Base-by-base conservation (phyloP, 2,797 vertebrate species). In the Malacoctenus gilli region DNA sequence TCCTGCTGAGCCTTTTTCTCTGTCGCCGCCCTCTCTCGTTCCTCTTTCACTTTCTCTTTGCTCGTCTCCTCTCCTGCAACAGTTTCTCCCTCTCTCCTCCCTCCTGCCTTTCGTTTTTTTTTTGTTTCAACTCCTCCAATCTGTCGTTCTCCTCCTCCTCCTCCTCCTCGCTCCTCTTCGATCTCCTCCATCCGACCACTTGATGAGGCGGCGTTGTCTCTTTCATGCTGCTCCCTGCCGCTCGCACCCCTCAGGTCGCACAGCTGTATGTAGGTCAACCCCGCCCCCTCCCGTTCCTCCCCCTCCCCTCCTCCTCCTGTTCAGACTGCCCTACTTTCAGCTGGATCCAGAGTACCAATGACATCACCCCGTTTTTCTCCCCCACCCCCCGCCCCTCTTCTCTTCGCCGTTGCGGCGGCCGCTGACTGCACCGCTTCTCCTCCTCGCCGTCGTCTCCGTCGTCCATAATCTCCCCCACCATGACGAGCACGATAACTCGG, bases 251-350 rank as follows among this genome's bases (percentile, higher is more conserved):
- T 76, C 79, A 87, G 87, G 86, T 87, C 64, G 59, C 80, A 86
- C 89, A 89, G 83, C 84, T 88, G 89, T 88, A 92, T 90, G 84
- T 91, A 89, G 88, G 87, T 86, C 86, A 86, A 59, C 78, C 58
- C 75, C 52, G 12, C 78, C 80, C 52, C 66, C 63, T 42, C 44
- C 49, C 22, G 9, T 44, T 37, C 34, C 47, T 30, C 46, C 60
- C 55, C 38, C 62, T 59, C 70, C 44, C 74, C 54, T 52, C 72
- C 51, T 63, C 60, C 67, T 60, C 60, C 69, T 67, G 68, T 55
- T 83, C 86, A 72, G 69, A 77, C 85, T 91, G 91, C 82, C 90
- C 91, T 91, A 92, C 89, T 91, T 92, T 90, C 87, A 80, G 87
- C 82, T 89, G 77, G 75, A 89, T 84, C 78, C 80, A 64, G 74